Conservation (phyloP, 2,888 invertebrate genomes). For the Hymenopus coronatus region DNA sequence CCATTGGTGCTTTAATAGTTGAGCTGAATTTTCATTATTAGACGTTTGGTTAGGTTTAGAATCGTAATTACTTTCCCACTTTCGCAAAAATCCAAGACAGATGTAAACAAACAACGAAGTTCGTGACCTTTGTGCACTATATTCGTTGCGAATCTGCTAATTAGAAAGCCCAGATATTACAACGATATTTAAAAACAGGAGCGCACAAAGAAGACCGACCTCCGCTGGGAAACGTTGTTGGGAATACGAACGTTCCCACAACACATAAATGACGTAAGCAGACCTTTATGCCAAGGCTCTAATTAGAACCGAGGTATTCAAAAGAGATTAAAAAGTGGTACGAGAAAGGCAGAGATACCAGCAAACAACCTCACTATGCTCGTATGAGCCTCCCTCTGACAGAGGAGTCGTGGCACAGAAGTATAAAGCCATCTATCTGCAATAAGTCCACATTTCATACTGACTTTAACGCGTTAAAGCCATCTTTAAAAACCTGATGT, state of each 20-base stretch:
- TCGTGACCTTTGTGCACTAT: not conserved
- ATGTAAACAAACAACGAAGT: no score
- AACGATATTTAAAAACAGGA: not conserved
- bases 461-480: no score
- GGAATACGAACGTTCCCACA: not conserved
- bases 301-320: not conserved
- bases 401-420: no score
- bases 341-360: not conserved
- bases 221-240: not conserved
- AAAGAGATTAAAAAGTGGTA: not conserved
- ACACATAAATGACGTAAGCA: not conserved
- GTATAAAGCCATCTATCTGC: no score
- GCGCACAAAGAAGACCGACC: not conserved
- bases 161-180: not conserved
- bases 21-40: no score
- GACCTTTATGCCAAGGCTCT: not conserved
- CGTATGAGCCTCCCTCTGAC: no score
- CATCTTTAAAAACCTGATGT: no score
- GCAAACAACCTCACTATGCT: not conserved
- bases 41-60: no score
- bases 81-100: no score
- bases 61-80: no score
- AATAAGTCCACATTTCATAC: no score
- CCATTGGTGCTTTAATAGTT: no score
- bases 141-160: not conserved